Percentiles rank a stretch among this genome's conserved stretches.
Conservation (phyloP, 2,797 vertebrate species). For the Trachurus trachurus region DNA sequence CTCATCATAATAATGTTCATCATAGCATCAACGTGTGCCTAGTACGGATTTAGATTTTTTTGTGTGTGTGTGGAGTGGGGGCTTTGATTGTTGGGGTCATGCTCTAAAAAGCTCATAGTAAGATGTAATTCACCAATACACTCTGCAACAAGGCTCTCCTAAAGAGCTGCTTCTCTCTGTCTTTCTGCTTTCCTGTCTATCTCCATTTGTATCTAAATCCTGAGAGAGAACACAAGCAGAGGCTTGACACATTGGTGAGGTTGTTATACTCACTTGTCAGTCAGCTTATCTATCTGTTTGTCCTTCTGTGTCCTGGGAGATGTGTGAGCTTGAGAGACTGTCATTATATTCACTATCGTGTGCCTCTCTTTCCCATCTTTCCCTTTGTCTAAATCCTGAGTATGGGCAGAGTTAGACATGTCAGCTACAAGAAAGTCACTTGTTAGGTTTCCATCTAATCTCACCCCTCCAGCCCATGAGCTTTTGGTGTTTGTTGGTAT, state of each 20-base stretch:
- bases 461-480: conserved; percentile 48
- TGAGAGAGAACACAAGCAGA: conserved; percentile 35
- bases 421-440: conserved; percentile 61
- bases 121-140: conserved; percentile 3
- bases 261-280: conserved; percentile 59
- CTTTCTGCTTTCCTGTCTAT: conserved; percentile 25
- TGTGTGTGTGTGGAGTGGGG: no score
- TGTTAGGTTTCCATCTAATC: conserved; percentile 70
- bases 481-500: conserved; percentile 57
- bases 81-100: neutral
- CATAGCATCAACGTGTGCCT: no score
- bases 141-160: neutral
- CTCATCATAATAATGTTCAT: no score
- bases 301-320: conserved; percentile 55
- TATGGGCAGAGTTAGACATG: conserved; percentile 53
- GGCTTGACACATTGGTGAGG: conserved; percentile 46
- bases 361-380: conserved; percentile 39
- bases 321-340: conserved; percentile 58
- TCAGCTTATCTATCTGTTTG: conserved; percentile 64
- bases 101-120: neutral
- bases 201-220: conserved; percentile 50
- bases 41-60: neutral
- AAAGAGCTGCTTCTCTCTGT: conserved; percentile 7
- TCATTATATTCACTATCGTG: conserved; percentile 58
- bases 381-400: conserved; percentile 60